Conservation (phyloP, 1,140 invertebrate species). For the Charaxes varanes region DNA sequence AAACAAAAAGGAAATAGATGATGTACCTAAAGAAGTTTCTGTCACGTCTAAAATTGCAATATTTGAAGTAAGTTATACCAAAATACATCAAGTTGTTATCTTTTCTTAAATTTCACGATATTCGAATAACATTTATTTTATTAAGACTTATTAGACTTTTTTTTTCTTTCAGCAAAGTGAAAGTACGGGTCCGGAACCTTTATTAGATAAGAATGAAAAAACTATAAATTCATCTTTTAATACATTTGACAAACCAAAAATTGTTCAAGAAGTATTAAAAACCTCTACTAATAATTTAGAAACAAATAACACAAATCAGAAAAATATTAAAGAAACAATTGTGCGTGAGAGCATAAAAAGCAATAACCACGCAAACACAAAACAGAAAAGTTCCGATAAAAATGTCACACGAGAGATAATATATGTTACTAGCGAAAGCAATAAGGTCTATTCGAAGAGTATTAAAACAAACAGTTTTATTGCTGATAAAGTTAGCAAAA, state of each 20-base stretch:
- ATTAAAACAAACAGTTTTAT: too few relatives aligned
- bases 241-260: conserved; percentile 21
- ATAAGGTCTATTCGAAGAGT: too few relatives aligned
- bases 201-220: not conserved
- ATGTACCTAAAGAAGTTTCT: conserved; percentile 36
- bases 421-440: too few relatives aligned
- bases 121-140: too few relatives aligned
- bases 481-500: too few relatives aligned
- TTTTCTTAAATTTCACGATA: too few relatives aligned
- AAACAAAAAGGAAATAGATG: conserved; percentile 23
- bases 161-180: conserved; percentile 7
- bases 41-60: conserved; percentile 52
- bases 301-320: not conserved
- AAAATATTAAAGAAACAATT: not conserved
- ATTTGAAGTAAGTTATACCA: conserved; percentile 59
- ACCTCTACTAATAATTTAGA: not conserved
- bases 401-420: too few relatives aligned
- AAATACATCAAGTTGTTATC: too few relatives aligned
- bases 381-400: too few relatives aligned
- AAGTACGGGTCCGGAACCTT: not conserved
- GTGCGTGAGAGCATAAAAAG: not conserved
- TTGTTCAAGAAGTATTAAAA: conserved; percentile 26
- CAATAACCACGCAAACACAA: too few relatives aligned
- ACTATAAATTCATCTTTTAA: too few relatives aligned
- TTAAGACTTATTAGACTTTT: not conserved